phyloP scores from a whole-genome alignment of 2,888 invertebrate species.

The Lasioglossum leucozonium region DNA sequence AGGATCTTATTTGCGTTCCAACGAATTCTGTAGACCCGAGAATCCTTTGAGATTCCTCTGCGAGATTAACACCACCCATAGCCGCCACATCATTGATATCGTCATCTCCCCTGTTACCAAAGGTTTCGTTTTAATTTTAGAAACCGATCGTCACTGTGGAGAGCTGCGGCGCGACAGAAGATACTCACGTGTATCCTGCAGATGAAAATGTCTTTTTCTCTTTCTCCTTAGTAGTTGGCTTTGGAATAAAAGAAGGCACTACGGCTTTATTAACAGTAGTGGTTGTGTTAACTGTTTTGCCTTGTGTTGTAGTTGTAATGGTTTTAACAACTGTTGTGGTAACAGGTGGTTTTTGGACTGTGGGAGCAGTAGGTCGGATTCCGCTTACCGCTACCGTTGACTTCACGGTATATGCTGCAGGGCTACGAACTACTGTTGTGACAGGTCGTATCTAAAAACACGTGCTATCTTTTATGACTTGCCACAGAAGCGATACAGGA shows the following conservation, averaged over 20 bases:
- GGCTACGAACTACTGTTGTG: constrained; percentile 80
- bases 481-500: neutral
- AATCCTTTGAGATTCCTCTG: constrained; percentile 97
- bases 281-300: constrained; percentile 81
- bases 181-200: constrained; percentile 85
- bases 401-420: constrained; percentile 79
- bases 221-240: constrained; percentile 90
- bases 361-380: constrained; percentile 75
- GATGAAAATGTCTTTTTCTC: constrained; percentile 90
- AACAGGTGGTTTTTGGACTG: constrained; percentile 76
- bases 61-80: constrained; percentile 99
- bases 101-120: constrained; percentile 91
- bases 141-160: constrained; percentile 84
- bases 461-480: neutral
- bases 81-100: constrained; percentile 99
- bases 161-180: neutral
- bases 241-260: constrained; percentile 86
- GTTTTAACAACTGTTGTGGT: constrained; percentile 82
- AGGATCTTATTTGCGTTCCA: constrained; percentile 94
- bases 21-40: constrained; percentile 95
- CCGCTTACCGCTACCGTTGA: constrained; percentile 78
- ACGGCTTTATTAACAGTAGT: constrained; percentile 86
- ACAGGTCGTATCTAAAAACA: constrained; percentile 80
- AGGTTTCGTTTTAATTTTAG: constrained; percentile 71
- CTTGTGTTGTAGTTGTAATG: constrained; percentile 76